phyloP scores from a whole-genome alignment of 2,113 vertebrate species.

The Neofelis nebulosa region DNA sequence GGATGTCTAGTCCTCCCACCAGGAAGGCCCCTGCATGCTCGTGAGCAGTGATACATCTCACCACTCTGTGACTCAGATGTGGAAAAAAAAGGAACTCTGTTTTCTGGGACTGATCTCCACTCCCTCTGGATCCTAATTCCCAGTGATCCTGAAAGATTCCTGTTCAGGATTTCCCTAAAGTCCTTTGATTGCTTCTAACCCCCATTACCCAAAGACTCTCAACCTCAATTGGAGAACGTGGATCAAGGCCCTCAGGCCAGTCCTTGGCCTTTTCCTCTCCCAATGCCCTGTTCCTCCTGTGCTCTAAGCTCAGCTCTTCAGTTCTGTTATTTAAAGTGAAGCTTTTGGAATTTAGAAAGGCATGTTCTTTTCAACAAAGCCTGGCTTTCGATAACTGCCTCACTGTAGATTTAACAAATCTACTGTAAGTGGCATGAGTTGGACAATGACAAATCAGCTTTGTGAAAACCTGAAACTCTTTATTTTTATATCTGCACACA shows the following conservation, averaged over 20 bases:
- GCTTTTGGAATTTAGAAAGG: not conserved
- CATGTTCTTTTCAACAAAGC: constrained; percentile 30
- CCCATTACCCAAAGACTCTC: not conserved
- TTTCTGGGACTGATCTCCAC: not conserved
- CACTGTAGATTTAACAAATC: constrained; percentile 8
- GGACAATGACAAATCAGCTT: not conserved
- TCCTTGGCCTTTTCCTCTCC: not conserved
- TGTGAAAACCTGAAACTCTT: not conserved
- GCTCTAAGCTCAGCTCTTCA: not conserved
- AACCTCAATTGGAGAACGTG: not conserved
- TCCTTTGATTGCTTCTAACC: not conserved
- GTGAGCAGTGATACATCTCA: not conserved
- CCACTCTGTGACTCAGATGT: not conserved
- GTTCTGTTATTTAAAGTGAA: not conserved
- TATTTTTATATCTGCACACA: not conserved
- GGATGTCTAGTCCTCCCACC: not conserved
- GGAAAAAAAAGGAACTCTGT: not conserved
- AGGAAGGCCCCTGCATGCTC: not conserved
- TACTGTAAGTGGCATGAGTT: not conserved
- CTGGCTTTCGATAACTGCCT: constrained; percentile 7
- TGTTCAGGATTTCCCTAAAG: not conserved
- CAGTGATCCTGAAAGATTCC: not conserved
- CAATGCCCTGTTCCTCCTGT: not conserved
- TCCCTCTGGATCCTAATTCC: not conserved
- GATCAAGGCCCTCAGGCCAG: not conserved